phyloP scores from a whole-genome alignment of 2,797 vertebrate genomes.

The Sibirionetta formosa region DNA sequence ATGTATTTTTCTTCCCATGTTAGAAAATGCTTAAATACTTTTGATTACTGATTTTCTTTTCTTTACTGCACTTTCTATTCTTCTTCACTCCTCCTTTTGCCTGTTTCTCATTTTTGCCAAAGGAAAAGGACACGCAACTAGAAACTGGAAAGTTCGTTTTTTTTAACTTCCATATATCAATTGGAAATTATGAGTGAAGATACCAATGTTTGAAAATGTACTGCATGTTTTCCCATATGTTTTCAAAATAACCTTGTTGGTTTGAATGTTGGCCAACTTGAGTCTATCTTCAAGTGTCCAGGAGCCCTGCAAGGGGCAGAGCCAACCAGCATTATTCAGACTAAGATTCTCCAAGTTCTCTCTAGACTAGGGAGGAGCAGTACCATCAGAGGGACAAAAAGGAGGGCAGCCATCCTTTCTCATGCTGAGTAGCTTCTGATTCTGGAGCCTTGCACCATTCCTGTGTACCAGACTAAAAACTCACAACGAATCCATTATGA shows the following conservation, averaged over 20 bases:
- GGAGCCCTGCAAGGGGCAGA: not conserved
- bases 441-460: not conserved
- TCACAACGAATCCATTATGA: no score
- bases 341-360: not conserved
- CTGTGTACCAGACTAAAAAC: not conserved
- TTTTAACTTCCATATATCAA: not conserved
- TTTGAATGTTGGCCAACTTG: not conserved
- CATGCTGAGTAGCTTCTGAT: not conserved
- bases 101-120: not conserved
- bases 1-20: not conserved
- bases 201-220: not conserved
- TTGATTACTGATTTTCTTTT: fast-evolving
- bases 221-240: not conserved
- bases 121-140: not conserved
- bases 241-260: not conserved
- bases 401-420: not conserved
- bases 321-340: not conserved
- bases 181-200: not conserved
- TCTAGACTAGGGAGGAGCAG: not conserved
- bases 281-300: not conserved
- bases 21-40: not conserved
- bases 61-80: not conserved
- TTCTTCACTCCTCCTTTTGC: not conserved
- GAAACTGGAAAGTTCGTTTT: not conserved
- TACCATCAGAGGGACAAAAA: not conserved